These are phyloP conservation scores for Malurus melanocephalus DNA, from an alignment of 2,113 vertebrate genomes.

Conservation along the genomic window DNA sequence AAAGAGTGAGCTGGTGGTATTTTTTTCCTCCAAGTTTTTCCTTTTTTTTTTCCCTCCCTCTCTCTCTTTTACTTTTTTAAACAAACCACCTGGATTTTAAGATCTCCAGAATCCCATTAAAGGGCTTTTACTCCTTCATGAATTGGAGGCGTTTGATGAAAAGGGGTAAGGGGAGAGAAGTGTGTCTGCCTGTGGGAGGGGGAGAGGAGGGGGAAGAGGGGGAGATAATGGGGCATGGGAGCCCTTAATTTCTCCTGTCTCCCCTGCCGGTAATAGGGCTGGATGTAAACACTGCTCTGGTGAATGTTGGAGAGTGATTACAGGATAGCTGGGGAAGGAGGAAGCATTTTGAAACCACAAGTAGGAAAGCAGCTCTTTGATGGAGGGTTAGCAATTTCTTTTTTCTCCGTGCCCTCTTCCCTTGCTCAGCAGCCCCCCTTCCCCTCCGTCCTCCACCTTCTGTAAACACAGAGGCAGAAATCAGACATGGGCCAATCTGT, in stretches of 20 bases:
- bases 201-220: constrained; percentile 44
- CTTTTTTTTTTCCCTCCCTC: fast-evolving
- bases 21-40: constrained; percentile 17
- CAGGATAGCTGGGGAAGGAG: constrained; percentile 63
- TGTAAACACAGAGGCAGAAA: constrained; percentile 72
- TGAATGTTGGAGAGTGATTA: constrained; percentile 69
- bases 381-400: constrained; percentile 61
- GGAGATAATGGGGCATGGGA: constrained; percentile 67
- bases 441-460: constrained; percentile 23
- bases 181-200: constrained; percentile 46
- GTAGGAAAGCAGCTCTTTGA: constrained; percentile 72
- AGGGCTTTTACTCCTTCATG: constrained; percentile 72
- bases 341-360: constrained; percentile 70
- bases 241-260: constrained; percentile 71
- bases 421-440: neutral
- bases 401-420: neutral
- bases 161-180: constrained; percentile 54
- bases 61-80: constrained; percentile 49
- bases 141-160: constrained; percentile 69
- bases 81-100: constrained; percentile 76
- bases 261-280: constrained; percentile 73
- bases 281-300: constrained; percentile 75
- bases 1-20: constrained; percentile 33
- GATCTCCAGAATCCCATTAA: constrained; percentile 74
- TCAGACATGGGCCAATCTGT: constrained; percentile 58